Base-by-base conservation (phyloP, 2,888 invertebrate genomes). In the Catocala sponsa region DNA sequence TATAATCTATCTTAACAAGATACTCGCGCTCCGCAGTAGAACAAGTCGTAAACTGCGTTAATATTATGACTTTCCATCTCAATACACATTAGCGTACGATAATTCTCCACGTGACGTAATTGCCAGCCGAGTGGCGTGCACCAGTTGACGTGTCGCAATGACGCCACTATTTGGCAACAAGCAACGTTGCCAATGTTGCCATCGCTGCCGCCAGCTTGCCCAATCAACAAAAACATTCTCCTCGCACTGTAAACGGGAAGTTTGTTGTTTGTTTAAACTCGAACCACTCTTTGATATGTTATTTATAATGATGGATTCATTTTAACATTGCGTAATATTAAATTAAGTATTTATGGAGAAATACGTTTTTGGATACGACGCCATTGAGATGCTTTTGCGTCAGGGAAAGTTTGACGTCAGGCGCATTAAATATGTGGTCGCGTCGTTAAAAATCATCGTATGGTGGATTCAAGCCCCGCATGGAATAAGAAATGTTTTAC, bases 161-260 rank as follows among this genome's bases (percentile, higher is more conserved):
- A 70, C 61, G 70, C 70, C 62, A 63, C 61, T 46, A 62, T 65
- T 74, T 62, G 77, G 68, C 71, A 76, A 68, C 63, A 13, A 33
- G 7, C 15, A 15, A 9, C 46, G 47, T 44, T 38, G 35, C 35
- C 35, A 38, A 38, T 9, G 25, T 38, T 35, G 63, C 55, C 56
- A 55, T 60, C 68, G 53, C 5, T n/a, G 53, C 53, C 68, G 52
- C 55, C 44, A 47, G 43, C 57, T 73, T 76, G 60, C 74, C 49
- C 56, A 74, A 74, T 68, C 64, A 43, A 53, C 59, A 52, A 51
- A 59, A 56, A 59, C 70, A 50, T 63, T 63, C 67, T 65, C 57
- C 57, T 48, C 32, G 46, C 32, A 51, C 42, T 51, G 9, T 57
- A 35, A n/a, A 46, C 51, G 46, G 51, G 51, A 58, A 58, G 59